Evolutionary conservation across 2,113 vertebrate species (phyloP), one percentile per base, ranked within the genome.

Genomic region (Rattus rattus): DNA sequence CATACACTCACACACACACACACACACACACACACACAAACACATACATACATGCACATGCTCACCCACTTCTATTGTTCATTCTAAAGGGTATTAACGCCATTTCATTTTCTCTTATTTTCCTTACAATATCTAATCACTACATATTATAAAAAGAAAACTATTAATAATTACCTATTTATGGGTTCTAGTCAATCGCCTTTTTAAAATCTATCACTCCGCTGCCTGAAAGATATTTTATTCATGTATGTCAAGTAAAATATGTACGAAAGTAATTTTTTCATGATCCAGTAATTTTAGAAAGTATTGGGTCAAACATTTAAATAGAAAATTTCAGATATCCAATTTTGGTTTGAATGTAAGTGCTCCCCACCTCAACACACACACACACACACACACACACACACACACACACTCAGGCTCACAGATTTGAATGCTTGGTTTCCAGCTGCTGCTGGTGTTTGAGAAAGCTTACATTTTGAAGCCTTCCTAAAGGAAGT

Each of bases 141-240:
- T 87, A 10, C 52, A 13, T 39, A 94, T 88, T 52, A 7, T 86
- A 65, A 54, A 24, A 92, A 14, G 94, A 95, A 95, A 90, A 84
- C 65, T 83, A 24, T 77, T 72, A 75, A 67, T 79, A 95, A 59
- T 61, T 79, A 43, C 49, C 17, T 93, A 49, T 5, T 16, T 4
- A 36, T 84, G 20, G 61, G 91, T 30, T 90, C 75, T 28, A 91
- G 67, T 24, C 9, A 88, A 63, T 52, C 9, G 7, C 28, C 43
- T 80, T 85, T 33, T 49, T 19, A 83, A 76, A 79, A 90, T 69
- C 73, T 36, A n/a, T 65, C 49, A 73, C 0, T 67, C 16, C 14
- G 75, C 22, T 17, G 72, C 61, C 92, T 94, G 73, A 70, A 91
- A 56, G 19, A 80, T 8, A 9, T 65, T 79, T 8, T 83, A 61